phyloP scores from a whole-genome alignment of 2,797 vertebrate genomes.

The Myotis myotis region DNA sequence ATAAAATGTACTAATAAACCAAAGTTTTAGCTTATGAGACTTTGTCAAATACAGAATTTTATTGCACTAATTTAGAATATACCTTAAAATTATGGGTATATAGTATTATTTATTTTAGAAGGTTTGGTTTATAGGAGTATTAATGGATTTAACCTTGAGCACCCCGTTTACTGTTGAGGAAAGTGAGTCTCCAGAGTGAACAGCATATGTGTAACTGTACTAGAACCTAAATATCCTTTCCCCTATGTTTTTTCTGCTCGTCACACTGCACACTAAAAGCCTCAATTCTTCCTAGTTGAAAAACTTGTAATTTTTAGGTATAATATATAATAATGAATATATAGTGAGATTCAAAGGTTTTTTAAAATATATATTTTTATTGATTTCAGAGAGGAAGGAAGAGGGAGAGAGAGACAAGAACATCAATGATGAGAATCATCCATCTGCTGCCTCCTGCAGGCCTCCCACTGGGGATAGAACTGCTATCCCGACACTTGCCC shows the following conservation, averaged over 20 bases:
- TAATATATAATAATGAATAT: background rate
- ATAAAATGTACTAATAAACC: background rate
- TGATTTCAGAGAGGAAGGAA: too few relatives aligned
- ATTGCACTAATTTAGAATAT: background rate
- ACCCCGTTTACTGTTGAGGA: background rate
- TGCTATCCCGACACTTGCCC: too few relatives aligned
- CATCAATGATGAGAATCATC: too few relatives aligned
- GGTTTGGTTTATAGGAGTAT: background rate
- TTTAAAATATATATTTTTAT: too few relatives aligned
- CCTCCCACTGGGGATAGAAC: too few relatives aligned
- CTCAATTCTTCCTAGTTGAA: background rate
- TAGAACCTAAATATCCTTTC: background rate
- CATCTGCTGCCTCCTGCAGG: too few relatives aligned
- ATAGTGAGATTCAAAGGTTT: background rate
- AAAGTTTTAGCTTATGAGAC: background rate
- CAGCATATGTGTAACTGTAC: background rate
- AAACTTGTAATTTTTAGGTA: background rate
- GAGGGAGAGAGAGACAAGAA: too few relatives aligned
- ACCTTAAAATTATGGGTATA: background rate
- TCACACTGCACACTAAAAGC: background rate
- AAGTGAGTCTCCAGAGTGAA: background rate
- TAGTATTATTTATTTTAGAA: background rate
- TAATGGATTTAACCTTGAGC: background rate
- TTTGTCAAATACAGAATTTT: background rate
- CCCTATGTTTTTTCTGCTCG: background rate